Base-by-base conservation (phyloP, 2,888 invertebrate genomes). In the Oscheius sp. region DNA sequence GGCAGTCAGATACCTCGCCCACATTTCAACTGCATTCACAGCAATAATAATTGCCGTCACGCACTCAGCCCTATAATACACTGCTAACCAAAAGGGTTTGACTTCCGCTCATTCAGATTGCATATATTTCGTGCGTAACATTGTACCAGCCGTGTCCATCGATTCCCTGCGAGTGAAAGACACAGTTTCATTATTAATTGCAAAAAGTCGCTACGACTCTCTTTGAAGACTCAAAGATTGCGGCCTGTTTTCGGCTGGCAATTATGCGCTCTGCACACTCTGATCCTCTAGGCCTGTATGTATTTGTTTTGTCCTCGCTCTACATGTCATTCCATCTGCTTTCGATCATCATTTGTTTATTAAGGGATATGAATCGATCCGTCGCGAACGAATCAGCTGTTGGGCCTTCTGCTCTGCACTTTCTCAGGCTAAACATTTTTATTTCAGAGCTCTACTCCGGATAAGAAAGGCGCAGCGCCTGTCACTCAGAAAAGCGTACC, bases 261-360 rank as follows among this genome's bases (percentile, higher is more conserved):
- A 55, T 55, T 55, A 55, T 55, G 55, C 55, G 55, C 55, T 55
- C 55, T 55, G 55, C 55, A 55, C 55, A 55, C 55, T 55, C 55
- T 55, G 55, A 55, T 55, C 55, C 33, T 25, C 34, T 33, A n/a
- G 17, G 31, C 37, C 55, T 55, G 55, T 55, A 55, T 55, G 55
- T 55, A n/a, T 55, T 55, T 55, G 55, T 55, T 55, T 55, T 55
- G 55, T n/a, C 23, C n/a, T 12, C 52, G 52, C 42, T 52, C 52
- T 42, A 42, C 42, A 42, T 42, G 42, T 42, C 42, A 15, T 42
- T 42, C 42, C 42, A n/a, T 17, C 15, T 42, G 15, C 37, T 37
- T 42, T 3, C 12, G n/a, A n/a, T n/a, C n/a, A n/a, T n/a, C n/a
- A n/a, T n/a, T n/a, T n/a, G n/a, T n/a, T n/a, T n/a, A n/a, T n/a